Evolutionary conservation across 2,888 invertebrate species (phyloP).

Genomic region (Lycophotia porphyrea): DNA sequence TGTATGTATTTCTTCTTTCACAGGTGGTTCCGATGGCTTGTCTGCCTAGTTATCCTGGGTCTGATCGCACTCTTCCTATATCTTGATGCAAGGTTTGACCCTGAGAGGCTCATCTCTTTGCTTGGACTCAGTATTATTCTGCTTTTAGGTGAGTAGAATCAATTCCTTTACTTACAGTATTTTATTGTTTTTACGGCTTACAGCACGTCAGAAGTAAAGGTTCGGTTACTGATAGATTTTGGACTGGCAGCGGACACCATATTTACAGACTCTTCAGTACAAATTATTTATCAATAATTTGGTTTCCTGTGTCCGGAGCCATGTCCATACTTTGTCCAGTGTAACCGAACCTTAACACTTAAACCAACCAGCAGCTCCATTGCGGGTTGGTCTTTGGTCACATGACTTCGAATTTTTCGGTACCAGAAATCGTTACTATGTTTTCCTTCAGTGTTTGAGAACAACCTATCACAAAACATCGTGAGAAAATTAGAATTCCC

Average conservation of each 20-base stretch:
- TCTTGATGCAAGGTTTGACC: conserved; percentile 91
- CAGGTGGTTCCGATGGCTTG: conserved; percentile 86
- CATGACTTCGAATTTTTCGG: background rate
- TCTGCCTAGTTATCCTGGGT: conserved; percentile 84
- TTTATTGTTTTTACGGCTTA: background rate
- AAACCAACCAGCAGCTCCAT: background rate
- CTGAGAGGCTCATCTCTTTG: conserved; percentile 92
- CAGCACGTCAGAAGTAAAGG: background rate
- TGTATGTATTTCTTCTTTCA: background rate
- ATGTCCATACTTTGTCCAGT: too few species aligned
- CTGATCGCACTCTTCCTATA: conserved; percentile 91
- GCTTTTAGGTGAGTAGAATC: conserved; percentile 77
- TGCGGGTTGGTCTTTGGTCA: background rate
- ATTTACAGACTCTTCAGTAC: too few species aligned
- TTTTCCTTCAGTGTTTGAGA: background rate
- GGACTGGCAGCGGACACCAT: too few species aligned
- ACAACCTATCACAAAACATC: too few species aligned
- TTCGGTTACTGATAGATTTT: too few species aligned
- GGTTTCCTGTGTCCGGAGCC: too few species aligned
- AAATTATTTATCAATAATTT: too few species aligned
- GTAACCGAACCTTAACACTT: background rate
- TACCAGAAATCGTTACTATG: background rate
- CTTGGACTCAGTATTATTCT: conserved; percentile 92
- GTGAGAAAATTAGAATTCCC: background rate
- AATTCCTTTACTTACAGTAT: background rate